Conservation (phyloP, 2,113 vertebrate genomes). For the Xiphophorus hellerii region DNA sequence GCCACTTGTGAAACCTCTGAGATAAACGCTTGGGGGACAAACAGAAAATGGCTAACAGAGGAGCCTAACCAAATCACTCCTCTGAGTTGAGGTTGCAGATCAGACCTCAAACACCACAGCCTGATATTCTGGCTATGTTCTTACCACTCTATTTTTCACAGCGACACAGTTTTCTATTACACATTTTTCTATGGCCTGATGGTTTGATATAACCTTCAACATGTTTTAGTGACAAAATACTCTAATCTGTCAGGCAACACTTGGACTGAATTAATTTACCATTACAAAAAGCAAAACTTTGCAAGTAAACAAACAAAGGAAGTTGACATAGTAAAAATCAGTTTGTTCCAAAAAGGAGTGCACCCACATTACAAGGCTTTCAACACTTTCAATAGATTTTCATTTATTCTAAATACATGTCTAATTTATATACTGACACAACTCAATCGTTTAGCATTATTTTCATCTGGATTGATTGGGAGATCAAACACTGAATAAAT, state of each 20-base stretch:
- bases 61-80: slow-evolving; percentile 40
- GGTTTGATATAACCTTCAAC: slow-evolving; percentile 13
- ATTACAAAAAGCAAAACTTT: slow-evolving; percentile 1
- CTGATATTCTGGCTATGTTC: slow-evolving; percentile 17
- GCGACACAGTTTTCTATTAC: slow-evolving; percentile 23
- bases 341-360: neutral
- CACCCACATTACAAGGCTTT: neutral
- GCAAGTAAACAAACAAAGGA: neutral
- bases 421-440: neutral
- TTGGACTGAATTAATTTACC: slow-evolving; percentile 1
- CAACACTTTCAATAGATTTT: neutral
- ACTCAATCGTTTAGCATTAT: neutral
- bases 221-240: slow-evolving; percentile 8
- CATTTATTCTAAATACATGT: neutral
- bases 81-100: slow-evolving; percentile 45
- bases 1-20: slow-evolving; percentile 65
- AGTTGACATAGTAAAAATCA: neutral
- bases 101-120: slow-evolving; percentile 30
- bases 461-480: too few relatives aligned
- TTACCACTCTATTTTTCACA: slow-evolving; percentile 36
- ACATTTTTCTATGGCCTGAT: neutral
- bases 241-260: neutral
- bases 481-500: neutral
- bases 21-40: slow-evolving; percentile 60
- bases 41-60: slow-evolving; percentile 37